A percentile compares a stretch with the other conserved stretches of the same genome.
These are phyloP conservation scores for Drosophila limbata DNA, from an alignment of 2,888 invertebrate species.

Conservation along the genomic window DNA sequence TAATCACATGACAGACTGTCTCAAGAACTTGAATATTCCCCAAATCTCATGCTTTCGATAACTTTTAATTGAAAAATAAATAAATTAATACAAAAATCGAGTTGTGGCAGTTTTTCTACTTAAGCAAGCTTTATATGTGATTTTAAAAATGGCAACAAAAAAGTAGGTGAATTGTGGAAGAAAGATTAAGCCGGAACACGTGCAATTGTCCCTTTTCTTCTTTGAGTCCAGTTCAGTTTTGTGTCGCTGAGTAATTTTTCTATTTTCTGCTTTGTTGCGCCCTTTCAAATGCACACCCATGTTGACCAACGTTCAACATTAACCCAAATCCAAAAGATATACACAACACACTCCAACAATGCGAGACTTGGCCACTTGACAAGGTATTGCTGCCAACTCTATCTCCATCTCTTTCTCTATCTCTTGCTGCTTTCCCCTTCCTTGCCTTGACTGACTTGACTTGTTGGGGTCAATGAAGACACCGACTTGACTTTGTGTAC, in stretches of 20 bases:
- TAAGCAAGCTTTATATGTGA: neutral
- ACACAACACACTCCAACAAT: conserved; percentile 31
- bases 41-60: neutral
- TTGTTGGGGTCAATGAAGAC: conserved; percentile 33
- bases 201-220: conserved; percentile 36
- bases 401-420: neutral
- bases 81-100: neutral
- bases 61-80: neutral
- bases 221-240: conserved; percentile 34
- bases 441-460: conserved; percentile 7
- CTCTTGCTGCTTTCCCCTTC: no score
- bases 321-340: conserved; percentile 72
- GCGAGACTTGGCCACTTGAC: conserved; percentile 43
- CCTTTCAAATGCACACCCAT: conserved; percentile 76
- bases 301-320: conserved; percentile 76
- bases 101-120: neutral
- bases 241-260: conserved; percentile 72
- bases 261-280: conserved; percentile 79
- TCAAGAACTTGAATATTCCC: conserved; percentile 8
- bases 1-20: conserved; percentile 23
- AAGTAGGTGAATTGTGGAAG: conserved; percentile 1
- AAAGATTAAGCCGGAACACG: conserved; percentile 38
- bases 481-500: conserved; percentile 12
- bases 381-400: conserved; percentile 25
- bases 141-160: neutral